phyloP scores from a whole-genome alignment of 2,797 vertebrate species.

The Lepus oiostolus region DNA sequence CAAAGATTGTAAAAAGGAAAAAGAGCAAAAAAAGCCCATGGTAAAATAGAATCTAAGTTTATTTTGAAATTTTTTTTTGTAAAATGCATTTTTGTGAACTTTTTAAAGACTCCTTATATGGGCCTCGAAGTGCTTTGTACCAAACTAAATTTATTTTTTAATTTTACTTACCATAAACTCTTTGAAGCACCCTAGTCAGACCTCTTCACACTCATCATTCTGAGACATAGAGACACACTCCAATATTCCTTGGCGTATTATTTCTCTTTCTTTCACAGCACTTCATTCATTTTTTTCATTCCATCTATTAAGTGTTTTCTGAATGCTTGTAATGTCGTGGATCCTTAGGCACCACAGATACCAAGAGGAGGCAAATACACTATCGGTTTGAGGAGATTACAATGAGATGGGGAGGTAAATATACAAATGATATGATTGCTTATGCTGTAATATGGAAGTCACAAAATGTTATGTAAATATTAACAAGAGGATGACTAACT shows the following conservation, averaged over 20 bases:
- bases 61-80: too few relatives aligned
- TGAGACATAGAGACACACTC: neutral
- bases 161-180: too few relatives aligned
- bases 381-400: neutral
- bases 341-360: neutral
- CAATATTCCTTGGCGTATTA: neutral
- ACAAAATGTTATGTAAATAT: neutral
- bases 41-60: too few relatives aligned
- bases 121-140: too few relatives aligned
- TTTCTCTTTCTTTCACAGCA: neutral
- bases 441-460: neutral
- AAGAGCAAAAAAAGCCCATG: too few relatives aligned
- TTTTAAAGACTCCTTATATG: too few relatives aligned
- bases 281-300: slow-evolving; percentile 9
- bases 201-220: neutral
- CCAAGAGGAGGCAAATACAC: neutral
- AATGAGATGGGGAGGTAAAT: neutral
- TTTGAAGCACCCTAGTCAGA: too few relatives aligned
- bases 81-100: too few relatives aligned
- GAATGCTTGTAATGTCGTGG: neutral
- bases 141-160: too few relatives aligned
- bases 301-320: neutral
- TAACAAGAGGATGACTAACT: neutral
- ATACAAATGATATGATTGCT: neutral
- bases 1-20: too few relatives aligned